phyloP scores from a whole-genome alignment of 2,888 invertebrate genomes.

The Hyposoter didymator region DNA sequence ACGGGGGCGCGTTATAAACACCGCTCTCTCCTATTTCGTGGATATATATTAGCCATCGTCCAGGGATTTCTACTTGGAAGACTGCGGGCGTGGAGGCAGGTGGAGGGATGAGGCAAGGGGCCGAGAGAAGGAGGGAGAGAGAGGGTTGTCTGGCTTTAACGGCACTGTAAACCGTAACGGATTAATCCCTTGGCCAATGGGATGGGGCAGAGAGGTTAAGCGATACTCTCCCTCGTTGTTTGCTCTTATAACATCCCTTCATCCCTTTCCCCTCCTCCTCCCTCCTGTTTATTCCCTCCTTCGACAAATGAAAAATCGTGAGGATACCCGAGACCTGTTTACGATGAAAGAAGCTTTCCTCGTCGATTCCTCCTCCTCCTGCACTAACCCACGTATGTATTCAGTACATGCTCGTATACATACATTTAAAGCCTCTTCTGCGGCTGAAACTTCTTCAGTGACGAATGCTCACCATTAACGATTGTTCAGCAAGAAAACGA shows the following conservation, averaged over 20 bases:
- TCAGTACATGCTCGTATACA: conserved; percentile 20
- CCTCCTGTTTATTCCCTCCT: conserved; percentile 32
- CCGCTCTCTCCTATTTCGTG: conserved; percentile 67
- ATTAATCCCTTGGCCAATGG: conserved; percentile 74
- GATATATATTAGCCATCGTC: conserved; percentile 71
- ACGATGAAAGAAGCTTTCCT: conserved; percentile 64
- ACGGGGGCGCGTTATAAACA: conserved; percentile 51
- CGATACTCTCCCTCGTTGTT: conserved; percentile 57
- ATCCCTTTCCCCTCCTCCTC: conserved; percentile 27
- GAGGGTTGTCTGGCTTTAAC: conserved; percentile 72
- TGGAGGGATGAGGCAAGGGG: conserved; percentile 23
- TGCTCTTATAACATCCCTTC: conserved; percentile 50
- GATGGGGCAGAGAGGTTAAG: conserved; percentile 60
- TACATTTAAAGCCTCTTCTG: conserved; percentile 15
- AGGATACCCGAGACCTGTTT: conserved; percentile 62
- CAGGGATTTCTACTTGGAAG: conserved; percentile 65
- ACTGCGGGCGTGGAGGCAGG: conserved; percentile 25
- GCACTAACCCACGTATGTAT: neutral
- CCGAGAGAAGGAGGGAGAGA: conserved; percentile 19
- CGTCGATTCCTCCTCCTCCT: conserved; percentile 56
- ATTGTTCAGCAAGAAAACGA: conserved; percentile 34
- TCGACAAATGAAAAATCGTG: conserved; percentile 58
- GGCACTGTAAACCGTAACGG: conserved; percentile 75
- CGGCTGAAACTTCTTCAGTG: conserved; percentile 44
- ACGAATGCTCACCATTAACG: conserved; percentile 59